phyloP scores from a whole-genome alignment of 2,797 vertebrate genomes.

The Moxostoma hubbsi region DNA sequence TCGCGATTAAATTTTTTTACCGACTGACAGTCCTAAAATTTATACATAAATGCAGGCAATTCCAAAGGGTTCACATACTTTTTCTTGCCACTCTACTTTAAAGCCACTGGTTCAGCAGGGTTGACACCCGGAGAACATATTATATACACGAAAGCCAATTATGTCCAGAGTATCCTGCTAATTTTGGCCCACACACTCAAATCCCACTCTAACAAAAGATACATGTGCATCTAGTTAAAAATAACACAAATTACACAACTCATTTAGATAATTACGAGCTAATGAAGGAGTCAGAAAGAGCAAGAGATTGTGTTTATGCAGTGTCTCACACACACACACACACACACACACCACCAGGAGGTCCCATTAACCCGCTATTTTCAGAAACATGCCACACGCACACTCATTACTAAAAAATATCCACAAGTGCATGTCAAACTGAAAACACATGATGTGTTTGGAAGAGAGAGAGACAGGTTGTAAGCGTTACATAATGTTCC shows the following conservation, averaged over 20 bases:
- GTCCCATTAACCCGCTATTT: conserved; percentile 55
- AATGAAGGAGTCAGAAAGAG: background rate
- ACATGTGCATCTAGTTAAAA: conserved; percentile 26
- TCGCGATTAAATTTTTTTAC: no score
- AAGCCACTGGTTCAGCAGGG: conserved; percentile 7
- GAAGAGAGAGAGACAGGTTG: background rate
- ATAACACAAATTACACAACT: conserved; percentile 49
- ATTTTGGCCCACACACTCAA: conserved; percentile 4
- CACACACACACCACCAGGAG: background rate
- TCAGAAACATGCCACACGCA: conserved; percentile 45
- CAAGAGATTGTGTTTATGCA: background rate
- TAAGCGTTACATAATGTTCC: background rate
- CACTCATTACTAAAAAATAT: conserved; percentile 26
- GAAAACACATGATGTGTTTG: background rate
- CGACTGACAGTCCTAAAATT: no score
- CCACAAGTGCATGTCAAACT: conserved; percentile 18
- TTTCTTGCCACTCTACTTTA: background rate
- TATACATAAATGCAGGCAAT: no score
- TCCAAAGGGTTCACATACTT: no score
- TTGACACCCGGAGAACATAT: conserved; percentile 11
- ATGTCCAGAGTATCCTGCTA: background rate
- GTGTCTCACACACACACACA: background rate
- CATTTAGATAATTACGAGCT: conserved; percentile 51
- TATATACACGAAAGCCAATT: conserved; percentile 29
- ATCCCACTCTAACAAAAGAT: background rate